Evolutionary conservation across 2,113 vertebrate species (phyloP).

Genomic region (Chlorodrepanis virens): DNA sequence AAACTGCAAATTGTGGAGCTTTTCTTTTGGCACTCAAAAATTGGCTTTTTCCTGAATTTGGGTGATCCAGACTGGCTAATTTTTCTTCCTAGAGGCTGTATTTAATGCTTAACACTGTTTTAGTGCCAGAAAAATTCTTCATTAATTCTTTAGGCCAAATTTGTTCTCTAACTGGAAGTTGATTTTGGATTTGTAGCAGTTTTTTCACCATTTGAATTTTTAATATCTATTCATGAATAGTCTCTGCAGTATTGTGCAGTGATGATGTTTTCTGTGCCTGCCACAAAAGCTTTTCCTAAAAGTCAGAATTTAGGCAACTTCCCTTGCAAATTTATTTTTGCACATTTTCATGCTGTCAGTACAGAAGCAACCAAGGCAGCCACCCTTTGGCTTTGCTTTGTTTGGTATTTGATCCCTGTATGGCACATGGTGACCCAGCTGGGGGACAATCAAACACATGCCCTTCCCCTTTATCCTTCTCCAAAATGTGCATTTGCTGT

Average conservation of each 20-base stretch:
- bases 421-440: background rate
- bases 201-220: constrained; percentile 1
- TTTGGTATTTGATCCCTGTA: background rate
- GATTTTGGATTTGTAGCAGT: background rate
- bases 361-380: background rate
- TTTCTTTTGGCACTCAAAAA: background rate
- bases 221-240: constrained; percentile 51
- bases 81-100: background rate
- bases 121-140: background rate
- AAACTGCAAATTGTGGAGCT: background rate
- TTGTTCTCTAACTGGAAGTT: background rate
- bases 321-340: background rate
- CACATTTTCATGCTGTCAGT: background rate
- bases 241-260: background rate
- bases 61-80: background rate
- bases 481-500: background rate
- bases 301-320: background rate
- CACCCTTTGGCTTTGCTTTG: background rate
- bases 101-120: background rate
- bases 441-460: background rate
- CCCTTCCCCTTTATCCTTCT: background rate
- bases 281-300: constrained; percentile 21
- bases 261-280: constrained; percentile 23
- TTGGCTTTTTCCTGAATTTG: background rate
- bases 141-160: background rate